Evolutionary conservation across 2,797 vertebrate genomes (phyloP).

Genomic region (Florisuga fusca): DNA sequence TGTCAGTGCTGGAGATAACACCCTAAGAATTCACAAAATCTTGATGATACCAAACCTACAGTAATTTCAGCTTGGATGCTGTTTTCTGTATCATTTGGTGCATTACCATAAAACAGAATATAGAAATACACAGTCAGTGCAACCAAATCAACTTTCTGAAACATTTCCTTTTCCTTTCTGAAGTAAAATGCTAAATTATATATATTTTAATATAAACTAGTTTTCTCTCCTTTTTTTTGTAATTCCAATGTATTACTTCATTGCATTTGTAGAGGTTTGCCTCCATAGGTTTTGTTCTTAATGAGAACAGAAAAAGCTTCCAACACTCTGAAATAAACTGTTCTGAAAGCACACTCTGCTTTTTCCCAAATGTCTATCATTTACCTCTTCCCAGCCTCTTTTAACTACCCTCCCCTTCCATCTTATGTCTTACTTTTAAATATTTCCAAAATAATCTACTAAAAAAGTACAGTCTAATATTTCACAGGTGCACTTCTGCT

Average conservation of each 20-base stretch:
- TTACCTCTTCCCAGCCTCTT: constrained; percentile 20
- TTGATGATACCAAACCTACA: not conserved
- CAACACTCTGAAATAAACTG: constrained; percentile 19
- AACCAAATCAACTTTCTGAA: constrained; percentile 29
- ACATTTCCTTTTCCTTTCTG: not conserved
- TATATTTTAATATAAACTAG: constrained; percentile 3
- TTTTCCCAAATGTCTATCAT: not conserved
- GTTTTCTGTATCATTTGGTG: constrained; percentile 19
- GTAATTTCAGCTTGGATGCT: not conserved
- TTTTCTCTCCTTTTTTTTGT: not conserved
- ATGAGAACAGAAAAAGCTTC: not conserved
- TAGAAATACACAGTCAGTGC: constrained; percentile 12
- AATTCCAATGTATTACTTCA: constrained; percentile 29
- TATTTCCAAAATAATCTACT: constrained; percentile 28
- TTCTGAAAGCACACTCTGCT: not conserved
- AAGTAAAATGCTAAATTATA: constrained; percentile 1
- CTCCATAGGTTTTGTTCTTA: constrained; percentile 8
- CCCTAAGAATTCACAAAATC: not conserved
- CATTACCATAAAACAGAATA: constrained; percentile 26
- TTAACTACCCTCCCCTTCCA: constrained; percentile 8
- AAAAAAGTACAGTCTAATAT: constrained; percentile 39
- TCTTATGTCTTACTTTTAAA: not conserved
- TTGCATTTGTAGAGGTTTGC: not conserved
- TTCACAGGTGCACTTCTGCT: constrained; percentile 41
- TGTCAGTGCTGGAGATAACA: not conserved